Evolutionary conservation across 2,113 vertebrate genomes (phyloP).

Genomic region (Paracanthobrama guichenoti): DNA sequence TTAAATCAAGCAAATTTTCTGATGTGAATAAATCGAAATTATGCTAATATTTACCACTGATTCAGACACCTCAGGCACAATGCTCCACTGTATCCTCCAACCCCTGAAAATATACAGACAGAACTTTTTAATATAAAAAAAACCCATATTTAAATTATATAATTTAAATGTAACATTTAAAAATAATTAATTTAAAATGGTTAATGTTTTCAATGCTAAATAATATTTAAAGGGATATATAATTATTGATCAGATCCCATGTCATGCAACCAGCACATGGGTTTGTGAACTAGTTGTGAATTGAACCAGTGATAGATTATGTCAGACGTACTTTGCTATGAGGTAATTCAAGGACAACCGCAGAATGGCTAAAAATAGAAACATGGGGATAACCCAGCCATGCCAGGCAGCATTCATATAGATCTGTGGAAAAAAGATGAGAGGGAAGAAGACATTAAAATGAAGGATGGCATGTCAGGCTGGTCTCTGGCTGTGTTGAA

Average conservation of each 20-base stretch:
- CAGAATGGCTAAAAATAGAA: slow-evolving; percentile 94
- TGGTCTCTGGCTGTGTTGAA: background rate
- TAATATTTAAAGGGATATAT: background rate
- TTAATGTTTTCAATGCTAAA: background rate
- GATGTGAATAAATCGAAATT: too few species aligned
- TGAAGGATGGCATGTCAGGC: background rate
- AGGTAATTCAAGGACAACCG: slow-evolving; percentile 97
- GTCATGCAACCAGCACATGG: background rate
- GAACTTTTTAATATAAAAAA: background rate
- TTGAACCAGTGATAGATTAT: background rate
- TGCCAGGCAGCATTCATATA: slow-evolving; percentile 98
- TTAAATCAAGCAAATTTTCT: background rate
- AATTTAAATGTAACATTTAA: too few species aligned
- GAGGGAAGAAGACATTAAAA: background rate
- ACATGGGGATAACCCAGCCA: slow-evolving; percentile 96
- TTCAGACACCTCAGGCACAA: slow-evolving; percentile 95
- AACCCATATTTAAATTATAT: too few species aligned
- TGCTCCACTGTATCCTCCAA: slow-evolving; percentile 99
- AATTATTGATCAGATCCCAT: background rate
- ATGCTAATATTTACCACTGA: slow-evolving; percentile 79
- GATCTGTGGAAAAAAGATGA: slow-evolving; percentile 75
- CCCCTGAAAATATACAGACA: slow-evolving; percentile 77
- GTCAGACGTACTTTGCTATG: slow-evolving; percentile 86
- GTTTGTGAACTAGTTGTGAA: slow-evolving; percentile 10
- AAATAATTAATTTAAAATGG: too few species aligned